Percentiles rank a stretch among this genome's conserved stretches.
Evolutionary conservation across 1,140 invertebrate species (phyloP).

Genomic region (Aricia agestis): DNA sequence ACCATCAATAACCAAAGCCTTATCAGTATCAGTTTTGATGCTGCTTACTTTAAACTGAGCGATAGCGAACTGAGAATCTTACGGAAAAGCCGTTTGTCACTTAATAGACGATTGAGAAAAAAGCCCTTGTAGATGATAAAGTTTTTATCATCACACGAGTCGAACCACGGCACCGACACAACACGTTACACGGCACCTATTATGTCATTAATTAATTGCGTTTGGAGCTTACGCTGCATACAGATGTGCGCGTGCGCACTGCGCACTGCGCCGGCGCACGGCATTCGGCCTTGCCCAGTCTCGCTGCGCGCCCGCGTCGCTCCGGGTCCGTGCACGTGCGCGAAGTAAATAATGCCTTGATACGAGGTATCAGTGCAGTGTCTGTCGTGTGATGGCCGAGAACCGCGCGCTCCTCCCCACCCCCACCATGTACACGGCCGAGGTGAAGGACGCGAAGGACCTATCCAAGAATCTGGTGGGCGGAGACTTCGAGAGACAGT

Average conservation of each 20-base stretch:
- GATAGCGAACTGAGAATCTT: too few relatives aligned
- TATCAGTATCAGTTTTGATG: too few relatives aligned
- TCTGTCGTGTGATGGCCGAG: constrained; percentile 48
- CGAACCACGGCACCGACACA: background rate
- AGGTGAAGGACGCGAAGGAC: constrained; percentile 57
- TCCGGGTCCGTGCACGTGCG: background rate
- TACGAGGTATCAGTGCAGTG: constrained; percentile 54
- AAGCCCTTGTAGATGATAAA: too few relatives aligned
- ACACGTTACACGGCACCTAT: background rate
- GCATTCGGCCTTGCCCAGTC: background rate
- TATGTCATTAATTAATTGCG: constrained; percentile 9
- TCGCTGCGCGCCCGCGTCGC: background rate
- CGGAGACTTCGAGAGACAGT: constrained; percentile 63
- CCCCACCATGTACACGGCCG: constrained; percentile 59
- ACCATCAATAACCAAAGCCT: too few relatives aligned
- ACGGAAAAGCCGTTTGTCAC: too few relatives aligned
- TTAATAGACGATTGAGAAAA: too few relatives aligned
- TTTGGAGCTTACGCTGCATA: background rate
- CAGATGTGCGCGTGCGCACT: constrained; percentile 7
- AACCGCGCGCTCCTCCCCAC: constrained; percentile 53
- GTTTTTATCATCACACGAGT: too few relatives aligned
- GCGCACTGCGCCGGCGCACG: background rate
- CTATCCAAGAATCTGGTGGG: constrained; percentile 65
- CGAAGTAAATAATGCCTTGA: constrained; percentile 45
- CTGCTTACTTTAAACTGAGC: too few relatives aligned